phyloP scores from a whole-genome alignment of 2,797 vertebrate species.

The Distichodus sexfasciatus region DNA sequence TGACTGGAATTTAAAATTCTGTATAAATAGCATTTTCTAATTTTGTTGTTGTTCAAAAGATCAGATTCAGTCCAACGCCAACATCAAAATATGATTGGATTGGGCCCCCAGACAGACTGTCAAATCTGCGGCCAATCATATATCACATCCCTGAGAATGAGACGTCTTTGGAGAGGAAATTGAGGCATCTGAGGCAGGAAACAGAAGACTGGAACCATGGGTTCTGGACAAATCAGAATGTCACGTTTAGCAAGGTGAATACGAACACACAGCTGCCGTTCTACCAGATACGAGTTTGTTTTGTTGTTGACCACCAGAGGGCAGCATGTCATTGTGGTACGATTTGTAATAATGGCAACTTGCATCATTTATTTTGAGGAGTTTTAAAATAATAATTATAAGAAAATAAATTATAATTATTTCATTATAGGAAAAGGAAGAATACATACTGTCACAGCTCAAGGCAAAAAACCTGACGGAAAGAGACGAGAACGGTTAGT shows the following conservation, averaged over 20 bases:
- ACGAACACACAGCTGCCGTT: too few relatives aligned
- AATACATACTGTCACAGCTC: slow-evolving; percentile 78
- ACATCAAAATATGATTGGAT: slow-evolving; percentile 86
- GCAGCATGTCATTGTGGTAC: slow-evolving; percentile 46
- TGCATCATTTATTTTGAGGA: too few relatives aligned
- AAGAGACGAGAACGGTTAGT: slow-evolving; percentile 80
- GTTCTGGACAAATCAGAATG: slow-evolving; percentile 87
- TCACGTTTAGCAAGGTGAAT: slow-evolving; percentile 76
- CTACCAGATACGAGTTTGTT: not conserved
- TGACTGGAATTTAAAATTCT: too few relatives aligned
- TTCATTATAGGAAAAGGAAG: slow-evolving; percentile 85
- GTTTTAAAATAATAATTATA: too few relatives aligned
- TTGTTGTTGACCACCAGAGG: slow-evolving; percentile 49
- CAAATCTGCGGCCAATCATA: slow-evolving; percentile 84
- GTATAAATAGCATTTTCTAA: not conserved
- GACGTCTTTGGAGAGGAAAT: slow-evolving; percentile 73
- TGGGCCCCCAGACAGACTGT: slow-evolving; percentile 85
- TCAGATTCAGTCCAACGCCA: slow-evolving; percentile 70
- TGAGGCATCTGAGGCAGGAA: slow-evolving; percentile 84
- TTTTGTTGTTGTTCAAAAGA: slow-evolving; percentile 60
- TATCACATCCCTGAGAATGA: slow-evolving; percentile 80
- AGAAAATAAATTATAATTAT: slow-evolving; percentile 43
- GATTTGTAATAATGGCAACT: too few relatives aligned
- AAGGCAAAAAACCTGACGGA: slow-evolving; percentile 73
- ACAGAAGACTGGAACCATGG: slow-evolving; percentile 88